Base-by-base conservation (phyloP, 2,888 invertebrate species). In the Netelia melanura region DNA sequence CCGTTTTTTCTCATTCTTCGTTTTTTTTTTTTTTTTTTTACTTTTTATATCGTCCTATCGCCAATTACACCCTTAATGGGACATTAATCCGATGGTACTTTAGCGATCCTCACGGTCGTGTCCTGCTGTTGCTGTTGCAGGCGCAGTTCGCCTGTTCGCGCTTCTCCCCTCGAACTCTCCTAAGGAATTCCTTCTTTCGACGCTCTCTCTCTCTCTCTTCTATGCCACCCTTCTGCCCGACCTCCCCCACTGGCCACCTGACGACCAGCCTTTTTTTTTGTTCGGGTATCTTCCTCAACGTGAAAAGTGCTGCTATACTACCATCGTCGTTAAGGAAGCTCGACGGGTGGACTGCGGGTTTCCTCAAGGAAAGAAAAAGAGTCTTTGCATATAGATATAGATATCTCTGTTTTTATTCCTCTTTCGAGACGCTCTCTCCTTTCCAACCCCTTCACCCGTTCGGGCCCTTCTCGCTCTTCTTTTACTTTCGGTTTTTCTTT, bases 1-100 rank as follows among this genome's bases (percentile, higher is more conserved):
- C 8, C 9, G 21, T 23, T 58, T 21, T 17, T 58, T 17, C 17
- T 56, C 17, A 17, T 17, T 17, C 17, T 17, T 17, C 17, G 17
- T 17, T 17, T 17, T 17, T 0, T 17, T 21, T 5, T 21, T 74
- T 72, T 81, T 72, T 71, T 11, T 78, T 72, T 76, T 21, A 74
- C 67, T 76, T 83, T 83, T 77, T 86, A 76, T 86, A 82, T 81
- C 84, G 84, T 84, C 74, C 82, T 83, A 86, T 86, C 78, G 84
- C 78, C 87, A 87, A 87, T 87, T 87, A 86, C 80, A 71, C 74
- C 75, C 86, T 87, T 80, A 87, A 86, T 81, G 86, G 83, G 87
- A 83, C 86, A 86, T 87, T 84, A 82, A 87, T 87, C 86, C 84
- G 76, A 87, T 84, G 85, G 78, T 80, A 83, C 83, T 87, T 84